A percentile compares a stretch with the other conserved stretches of the same genome.
Evolutionary conservation across 2,113 vertebrate genomes (phyloP).

Genomic region (Pedionomus torquatus): DNA sequence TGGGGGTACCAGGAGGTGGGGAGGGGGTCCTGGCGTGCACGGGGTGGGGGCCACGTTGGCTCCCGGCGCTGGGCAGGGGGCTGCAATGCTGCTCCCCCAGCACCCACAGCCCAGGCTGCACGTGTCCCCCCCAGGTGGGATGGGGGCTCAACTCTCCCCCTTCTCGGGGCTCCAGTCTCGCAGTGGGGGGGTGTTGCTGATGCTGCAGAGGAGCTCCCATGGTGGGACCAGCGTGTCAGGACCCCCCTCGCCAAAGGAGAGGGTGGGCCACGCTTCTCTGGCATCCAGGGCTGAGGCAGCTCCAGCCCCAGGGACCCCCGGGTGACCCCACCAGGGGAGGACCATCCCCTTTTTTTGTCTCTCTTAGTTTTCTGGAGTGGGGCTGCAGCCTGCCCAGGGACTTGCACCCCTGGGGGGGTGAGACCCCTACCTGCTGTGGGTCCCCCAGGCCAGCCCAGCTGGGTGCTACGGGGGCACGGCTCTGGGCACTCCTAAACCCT

Average conservation of each 20-base stretch:
- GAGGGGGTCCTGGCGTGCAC: rapidly evolving
- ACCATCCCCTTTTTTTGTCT: neutral
- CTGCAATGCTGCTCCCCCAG: neutral
- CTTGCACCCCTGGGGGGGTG: neutral
- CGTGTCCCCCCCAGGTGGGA: rapidly evolving
- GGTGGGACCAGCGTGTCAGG: neutral
- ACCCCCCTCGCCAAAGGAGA: neutral
- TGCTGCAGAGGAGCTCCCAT: neutral
- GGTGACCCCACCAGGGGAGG: neutral
- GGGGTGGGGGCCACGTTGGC: rapidly evolving
- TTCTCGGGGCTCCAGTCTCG: neutral
- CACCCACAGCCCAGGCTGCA: neutral
- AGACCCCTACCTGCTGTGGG: neutral
- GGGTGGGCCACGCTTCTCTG: neutral
- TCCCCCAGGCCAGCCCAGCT: neutral
- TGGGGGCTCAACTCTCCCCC: neutral
- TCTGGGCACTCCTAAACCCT: neutral
- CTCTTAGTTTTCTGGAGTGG: neutral
- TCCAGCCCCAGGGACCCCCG: neutral
- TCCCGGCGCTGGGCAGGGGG: neutral
- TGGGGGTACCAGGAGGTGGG: rapidly evolving
- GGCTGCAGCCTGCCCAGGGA: neutral
- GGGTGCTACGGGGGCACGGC: neutral
- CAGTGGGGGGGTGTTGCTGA: neutral
- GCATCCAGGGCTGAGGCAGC: neutral